phyloP scores from a whole-genome alignment of 2,888 invertebrate species.

The Oxytorus armatus region DNA sequence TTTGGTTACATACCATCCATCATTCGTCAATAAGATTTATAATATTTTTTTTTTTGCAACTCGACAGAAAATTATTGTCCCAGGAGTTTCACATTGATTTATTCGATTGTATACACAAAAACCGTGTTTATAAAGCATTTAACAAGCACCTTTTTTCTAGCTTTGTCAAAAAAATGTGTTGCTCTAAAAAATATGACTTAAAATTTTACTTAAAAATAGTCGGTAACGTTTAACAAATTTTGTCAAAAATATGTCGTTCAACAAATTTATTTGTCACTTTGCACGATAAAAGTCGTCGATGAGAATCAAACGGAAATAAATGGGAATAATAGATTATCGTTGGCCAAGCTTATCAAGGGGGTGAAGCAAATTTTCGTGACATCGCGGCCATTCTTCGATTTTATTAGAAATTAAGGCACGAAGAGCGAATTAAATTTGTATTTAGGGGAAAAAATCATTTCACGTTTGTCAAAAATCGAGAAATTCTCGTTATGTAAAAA shows the following conservation, averaged over 20 bases:
- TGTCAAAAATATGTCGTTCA: background rate
- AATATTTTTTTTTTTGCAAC: background rate
- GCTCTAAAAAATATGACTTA: background rate
- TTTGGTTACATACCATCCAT: background rate
- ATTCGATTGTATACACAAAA: background rate
- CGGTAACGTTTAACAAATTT: background rate
- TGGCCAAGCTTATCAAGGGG: too few relatives aligned
- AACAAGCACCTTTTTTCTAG: background rate
- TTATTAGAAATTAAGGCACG: background rate
- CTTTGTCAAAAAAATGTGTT: background rate
- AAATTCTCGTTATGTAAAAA: background rate
- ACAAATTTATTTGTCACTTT: background rate
- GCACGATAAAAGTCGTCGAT: background rate
- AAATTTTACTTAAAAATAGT: background rate
- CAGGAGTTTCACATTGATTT: constrained; percentile 7
- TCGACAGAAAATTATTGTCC: background rate
- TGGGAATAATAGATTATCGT: background rate
- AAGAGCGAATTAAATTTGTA: background rate
- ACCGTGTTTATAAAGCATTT: background rate
- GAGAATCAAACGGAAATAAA: background rate
- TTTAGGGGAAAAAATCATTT: background rate
- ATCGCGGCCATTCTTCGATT: too few relatives aligned
- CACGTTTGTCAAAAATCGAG: background rate
- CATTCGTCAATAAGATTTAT: background rate
- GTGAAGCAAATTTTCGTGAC: too few relatives aligned